Evolutionary conservation across 2,797 vertebrate species (phyloP), one percentile per base, ranked within the genome.

Genomic region (Uromys caudimaculatus): DNA sequence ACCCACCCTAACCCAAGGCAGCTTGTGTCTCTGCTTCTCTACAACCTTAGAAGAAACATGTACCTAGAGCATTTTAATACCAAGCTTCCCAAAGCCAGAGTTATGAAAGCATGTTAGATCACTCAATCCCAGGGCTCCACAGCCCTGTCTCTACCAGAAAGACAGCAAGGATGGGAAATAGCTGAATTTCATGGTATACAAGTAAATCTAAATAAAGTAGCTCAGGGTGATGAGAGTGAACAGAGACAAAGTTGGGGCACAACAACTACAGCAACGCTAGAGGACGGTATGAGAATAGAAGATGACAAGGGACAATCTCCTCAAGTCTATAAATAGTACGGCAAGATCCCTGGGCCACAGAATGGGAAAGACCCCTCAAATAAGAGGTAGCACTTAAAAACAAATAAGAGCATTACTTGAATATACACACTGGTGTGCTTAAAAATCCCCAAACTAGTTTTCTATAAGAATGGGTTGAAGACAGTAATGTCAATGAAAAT

Each of bases 361-460:
- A 69, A 69, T 27, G n/a, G 83, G 13, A 9, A 79, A 84, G 1
- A 38, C 1, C 3, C 12, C 83, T 67, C 24, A 44, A 78, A 82
- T n/a, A 2, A 4, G 10, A 76, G 1, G 27, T 4, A 10, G 10
- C n/a, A 47, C 50, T 89, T 47, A 44, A 38, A 79, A 29, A 62
- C 27, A 56, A 41, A 44, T 52, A 6, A 12, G 21, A 69, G 38
- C 6, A n/a, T 32, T 29, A 67, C 16, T 75, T 92, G 67, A 87
- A 93, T 52, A 75, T 67, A 79, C 84, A 91, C 47, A 75, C 0
- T 21, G 24, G 32, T 23, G 27, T 71, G 38, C 67, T 29, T 62
- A 14, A 86, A 21, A 95, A 27, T 29, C 77, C 71, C 69, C 35
- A 89, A 77, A 50, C 41, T 54, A 41, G 27, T 85, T 44, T 88